Base-by-base conservation (phyloP, 2,888 invertebrate species). In the Drosophila stalkeri region DNA sequence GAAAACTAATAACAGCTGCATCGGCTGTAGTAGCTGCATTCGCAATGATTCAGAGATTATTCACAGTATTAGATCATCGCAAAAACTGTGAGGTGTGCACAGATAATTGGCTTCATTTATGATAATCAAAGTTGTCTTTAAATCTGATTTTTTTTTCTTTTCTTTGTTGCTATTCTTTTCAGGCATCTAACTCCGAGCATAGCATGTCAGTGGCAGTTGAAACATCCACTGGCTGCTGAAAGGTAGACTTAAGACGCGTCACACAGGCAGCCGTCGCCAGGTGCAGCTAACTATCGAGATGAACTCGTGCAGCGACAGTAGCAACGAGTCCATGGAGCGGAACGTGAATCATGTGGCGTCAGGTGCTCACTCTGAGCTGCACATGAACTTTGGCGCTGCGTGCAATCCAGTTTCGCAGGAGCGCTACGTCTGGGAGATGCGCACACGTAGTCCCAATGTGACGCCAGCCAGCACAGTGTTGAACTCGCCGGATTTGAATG, bases 401-500 rank as follows among this genome's bases (percentile, higher is more conserved):
- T 52, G 52, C 46, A 77, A 66, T 20, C 31, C 74, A 6, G 41
- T 18, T 7, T 66, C 70, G 1, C 77, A 92, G 68, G 93, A 93
- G 64, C 91, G 92, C 16, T 92, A 92, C 77, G 92, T 93, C 4
- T 93, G 93, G 93, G 93, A 93, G 79, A 92, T 93, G 91, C 89
- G 92, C 47, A 87, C 91, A 35, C 91, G 92, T 44, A 93, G 92
- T 66, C 92, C 93, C 16, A 93, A 92, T 68, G 91, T 91, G 33
- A 93, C 93, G n/a, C 93, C 93, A 44, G 92, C 92, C 37, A 92
- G 92, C 74, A 93, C 93, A 11, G 93, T 93, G 61, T 78, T 93
- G 3, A 93, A 93, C 76, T 93, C 93, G 16, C 93, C 93, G 18
- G 93, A 93, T 81, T 79, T 92, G 55, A 92, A 91, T 75, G 88